These are phyloP conservation scores for Sycophaga agraensis DNA, from an alignment of 1,140 invertebrate genomes.

Conservation along the genomic window DNA sequence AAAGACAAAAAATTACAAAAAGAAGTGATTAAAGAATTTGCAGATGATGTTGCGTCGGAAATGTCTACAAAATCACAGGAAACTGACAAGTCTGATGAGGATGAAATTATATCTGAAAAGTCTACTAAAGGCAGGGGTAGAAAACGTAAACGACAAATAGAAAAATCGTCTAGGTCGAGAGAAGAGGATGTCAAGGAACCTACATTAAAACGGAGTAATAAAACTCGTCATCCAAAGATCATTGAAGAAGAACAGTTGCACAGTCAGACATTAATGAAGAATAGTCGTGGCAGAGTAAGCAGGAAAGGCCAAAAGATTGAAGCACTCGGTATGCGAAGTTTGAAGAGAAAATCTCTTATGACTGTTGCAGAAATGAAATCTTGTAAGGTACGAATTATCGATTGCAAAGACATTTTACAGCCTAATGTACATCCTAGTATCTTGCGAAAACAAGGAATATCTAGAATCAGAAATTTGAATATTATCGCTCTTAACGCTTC, in stretches of 20 bases:
- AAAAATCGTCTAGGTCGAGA: neutral
- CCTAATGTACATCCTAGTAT: conserved; percentile 29
- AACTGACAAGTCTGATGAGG: conserved; percentile 1
- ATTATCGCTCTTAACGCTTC: neutral
- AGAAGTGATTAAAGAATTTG: neutral
- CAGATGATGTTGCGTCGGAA: conserved; percentile 3
- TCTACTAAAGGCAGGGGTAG: neutral
- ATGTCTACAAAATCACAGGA: neutral
- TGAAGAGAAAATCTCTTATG: conserved; percentile 25
- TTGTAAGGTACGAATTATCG: conserved; percentile 43
- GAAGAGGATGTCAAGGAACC: conserved; percentile 14
- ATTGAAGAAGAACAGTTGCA: conserved; percentile 27
- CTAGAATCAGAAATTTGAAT: conserved; percentile 29
- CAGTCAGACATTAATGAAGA: conserved; percentile 14
- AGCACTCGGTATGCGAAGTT: conserved; percentile 10
- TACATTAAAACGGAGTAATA: conserved; percentile 1
- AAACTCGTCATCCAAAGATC: conserved; percentile 20
- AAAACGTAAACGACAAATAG: conserved; percentile 16
- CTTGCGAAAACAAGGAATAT: conserved; percentile 37
- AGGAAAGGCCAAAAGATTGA: conserved; percentile 8
- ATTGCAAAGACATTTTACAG: conserved; percentile 42
- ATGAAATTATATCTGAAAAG: conserved; percentile 12
- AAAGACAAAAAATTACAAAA: neutral
- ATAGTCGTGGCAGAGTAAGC: neutral
- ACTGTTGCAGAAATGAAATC: conserved; percentile 35